Base-by-base conservation (phyloP, 1,140 invertebrate genomes). In the Penaeus chinensis region DNA sequence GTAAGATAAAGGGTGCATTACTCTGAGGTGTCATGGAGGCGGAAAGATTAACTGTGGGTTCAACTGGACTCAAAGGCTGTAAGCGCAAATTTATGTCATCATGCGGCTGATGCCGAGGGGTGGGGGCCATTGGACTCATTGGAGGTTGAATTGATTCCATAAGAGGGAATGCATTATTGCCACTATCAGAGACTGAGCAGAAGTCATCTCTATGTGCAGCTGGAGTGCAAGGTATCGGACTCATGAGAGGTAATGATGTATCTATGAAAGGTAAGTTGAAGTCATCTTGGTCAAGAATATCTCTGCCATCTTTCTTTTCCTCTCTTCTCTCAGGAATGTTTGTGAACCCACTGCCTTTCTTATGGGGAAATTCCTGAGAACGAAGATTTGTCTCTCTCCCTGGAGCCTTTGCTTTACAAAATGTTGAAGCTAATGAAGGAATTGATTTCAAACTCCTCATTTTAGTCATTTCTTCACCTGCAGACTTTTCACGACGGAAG, bases 101-200 rank as follows among this genome's bases (percentile, higher is more conserved):
- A 4, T 65, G 65, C 20, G 81, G 65, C 65, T 82, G 81, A 69
- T 82, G 81, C 13, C 63, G 11, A 13, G 81, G 81, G 3, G 86
- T 87, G n/a, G 80, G 86, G 47, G 86, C 86, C 81, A 87, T 87
- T 54, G 86, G 86, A 62, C 86, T 87, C 86, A 87, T 66, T 24
- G 74, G 80, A 27, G 86, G 86, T 11, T 82, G 80, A 20, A 87
- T 47, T 24, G 60, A 47, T 19, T 83, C 86, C 61, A 87, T 66
- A 27, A 61, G 82, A 24, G 86, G 86, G 19, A 87, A 61, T 20
- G 80, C 27, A 65, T 19, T 27, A 20, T n/a, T 47, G n/a, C 42
- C 60, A 27, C 2, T 74, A n/a, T 66, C 81, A 22, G 79, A 47
- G n/a, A 76, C 10, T 18, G 78, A 47, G 65, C 65, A 13, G 8